Evolutionary conservation across 2,113 vertebrate species (phyloP).

Genomic region (Dromiciops gliroides): DNA sequence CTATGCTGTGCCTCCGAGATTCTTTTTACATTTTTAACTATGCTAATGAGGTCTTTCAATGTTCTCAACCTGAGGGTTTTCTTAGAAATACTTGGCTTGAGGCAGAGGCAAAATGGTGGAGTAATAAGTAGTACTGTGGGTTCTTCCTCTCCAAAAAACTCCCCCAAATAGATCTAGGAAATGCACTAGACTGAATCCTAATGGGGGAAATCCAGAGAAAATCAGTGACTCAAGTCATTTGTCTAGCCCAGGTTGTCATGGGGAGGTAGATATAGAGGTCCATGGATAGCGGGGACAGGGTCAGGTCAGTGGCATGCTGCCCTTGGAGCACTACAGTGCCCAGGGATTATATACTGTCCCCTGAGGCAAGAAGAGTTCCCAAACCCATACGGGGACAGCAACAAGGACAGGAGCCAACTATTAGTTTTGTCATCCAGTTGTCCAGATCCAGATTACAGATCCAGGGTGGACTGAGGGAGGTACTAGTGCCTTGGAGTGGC

Average conservation of each 20-base stretch:
- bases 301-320: neutral
- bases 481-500: neutral
- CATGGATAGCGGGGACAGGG: neutral
- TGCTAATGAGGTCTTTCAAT: constrained; percentile 4
- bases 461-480: neutral
- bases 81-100: neutral
- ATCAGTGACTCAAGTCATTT: neutral
- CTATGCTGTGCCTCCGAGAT: neutral
- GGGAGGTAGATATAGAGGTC: neutral
- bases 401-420: neutral
- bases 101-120: neutral
- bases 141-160: neutral
- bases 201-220: neutral
- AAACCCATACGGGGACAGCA: neutral
- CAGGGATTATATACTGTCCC: too few relatives aligned
- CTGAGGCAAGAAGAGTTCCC: too few relatives aligned
- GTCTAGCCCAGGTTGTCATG: neutral
- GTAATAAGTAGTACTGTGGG: neutral
- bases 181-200: neutral
- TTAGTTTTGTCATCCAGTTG: neutral
- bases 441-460: neutral
- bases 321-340: neutral
- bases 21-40: constrained; percentile 37
- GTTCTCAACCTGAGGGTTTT: constrained; percentile 1
- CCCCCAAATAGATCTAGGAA: neutral